Evolutionary conservation across 2,888 invertebrate species (phyloP), one percentile per base, ranked within the genome.

Genomic region (Cepaea hortensis): DNA sequence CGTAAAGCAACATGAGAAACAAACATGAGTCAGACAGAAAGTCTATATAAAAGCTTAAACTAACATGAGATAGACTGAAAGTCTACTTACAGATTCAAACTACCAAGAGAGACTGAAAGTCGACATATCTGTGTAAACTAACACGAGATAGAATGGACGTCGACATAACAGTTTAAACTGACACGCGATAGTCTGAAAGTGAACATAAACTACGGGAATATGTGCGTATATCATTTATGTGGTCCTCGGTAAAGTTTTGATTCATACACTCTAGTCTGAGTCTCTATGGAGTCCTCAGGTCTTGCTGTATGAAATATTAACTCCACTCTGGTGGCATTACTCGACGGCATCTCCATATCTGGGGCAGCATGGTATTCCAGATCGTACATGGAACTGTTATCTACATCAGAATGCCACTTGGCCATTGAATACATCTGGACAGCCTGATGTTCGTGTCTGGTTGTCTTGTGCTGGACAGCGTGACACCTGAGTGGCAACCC

Each of bases 251-350:
- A 62, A 0, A 79, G 79, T 35, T 62, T 62, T 18, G 79, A 62
- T 6, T 79, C 79, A 35, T 35, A 62, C 0, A 15, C 11, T 35
- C 46, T 79, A 62, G 79, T 18, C n/a, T 62, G 61, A 48, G 79
- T 15, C 3, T 79, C 79, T 35, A 55, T 13, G 18, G 79, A 46
- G 23, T 79, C 79, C 13, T 79, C 79, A n/a, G 79, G 62, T 46
- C 62, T 23, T 13, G 62, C 79, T 20, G 79, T 79, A 35, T 79
- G 79, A 35, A 79, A 79, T 35, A 79, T 62, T 18, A 79, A 35
- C 35, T 79, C 79, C 62, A 62, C 35, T 35, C 46, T 23, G 15
- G 4, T 62, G 79, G 5, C 62, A 46, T 79, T 61, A 35, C 13
- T 35, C 23, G 62, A 2, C 3, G 13, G 35, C 3, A 3, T 15